phyloP scores from a whole-genome alignment of 1,140 invertebrate genomes.

The Achatina immaculata region DNA sequence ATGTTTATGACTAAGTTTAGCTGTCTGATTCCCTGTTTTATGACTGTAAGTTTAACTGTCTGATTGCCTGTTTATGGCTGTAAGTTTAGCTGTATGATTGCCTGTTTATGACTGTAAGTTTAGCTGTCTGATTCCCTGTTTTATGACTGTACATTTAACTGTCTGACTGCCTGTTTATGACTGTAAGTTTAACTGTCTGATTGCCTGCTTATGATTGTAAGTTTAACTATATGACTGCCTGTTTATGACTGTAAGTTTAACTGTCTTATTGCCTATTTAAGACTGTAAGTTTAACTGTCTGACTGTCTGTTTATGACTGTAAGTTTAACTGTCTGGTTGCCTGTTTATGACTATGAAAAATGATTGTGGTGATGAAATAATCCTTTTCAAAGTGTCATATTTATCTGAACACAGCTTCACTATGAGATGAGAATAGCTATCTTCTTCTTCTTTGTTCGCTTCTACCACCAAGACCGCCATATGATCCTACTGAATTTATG shows the following conservation, averaged over 20 bases:
- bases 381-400: too few relatives aligned
- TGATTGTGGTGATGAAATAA: too few relatives aligned
- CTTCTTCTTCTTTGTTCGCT: too few relatives aligned
- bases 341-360: background rate
- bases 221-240: too few relatives aligned
- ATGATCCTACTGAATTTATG: too few relatives aligned
- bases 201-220: background rate
- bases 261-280: background rate
- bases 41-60: background rate
- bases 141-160: background rate
- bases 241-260: background rate
- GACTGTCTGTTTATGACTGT: background rate
- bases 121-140: background rate
- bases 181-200: background rate
- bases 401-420: too few relatives aligned
- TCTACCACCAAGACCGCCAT: too few relatives aligned
- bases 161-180: background rate
- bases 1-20: too few relatives aligned
- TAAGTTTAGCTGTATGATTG: background rate
- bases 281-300: background rate
- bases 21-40: constrained; percentile 5
- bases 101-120: background rate
- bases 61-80: background rate
- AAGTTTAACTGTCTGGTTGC: background rate
- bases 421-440: too few relatives aligned